Evolutionary conservation across 2,797 vertebrate genomes (phyloP), one percentile per base, ranked within the genome.

Genomic region (Meda fulgida): DNA sequence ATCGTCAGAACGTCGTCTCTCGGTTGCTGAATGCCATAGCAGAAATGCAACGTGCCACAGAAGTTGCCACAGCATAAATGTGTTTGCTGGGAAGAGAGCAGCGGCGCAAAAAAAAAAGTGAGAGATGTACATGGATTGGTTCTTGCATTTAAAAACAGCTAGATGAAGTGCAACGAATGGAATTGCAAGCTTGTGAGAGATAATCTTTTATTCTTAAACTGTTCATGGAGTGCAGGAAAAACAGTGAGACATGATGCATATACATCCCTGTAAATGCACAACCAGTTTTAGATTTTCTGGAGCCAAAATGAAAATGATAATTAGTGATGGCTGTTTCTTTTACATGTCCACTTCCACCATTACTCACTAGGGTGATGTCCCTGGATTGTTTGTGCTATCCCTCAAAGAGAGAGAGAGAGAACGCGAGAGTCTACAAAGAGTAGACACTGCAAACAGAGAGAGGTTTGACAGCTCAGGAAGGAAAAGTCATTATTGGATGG

Each of bases 401-500:
- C 29, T 19, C 26, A 73, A 51, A 21, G 40, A 9, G n/a, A 29
- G 69, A 23, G 34, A 21, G 21, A 55, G 53, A 58, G 53, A 26
- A 3, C n/a, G 55, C 26, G 23, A 60, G 23, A 60, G 26, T 14
- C 60, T 65, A 7, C 60, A 55, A 73, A 60, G n/a, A 60, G 80
- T 43, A 72, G 80, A 70, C 53, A 31, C 58, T 66, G 60, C 72
- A 36, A 75, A 83, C 31, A 38, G 18, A 78, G n/a, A 63, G 18
- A 31, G 16, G n/a, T 36, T 82, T 73, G 70, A 84, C 73, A 78
- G 72, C 23, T 77, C 31, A 38, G 16, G 46, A 67, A 26, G 9
- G 29, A 75, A 7, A 84, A 84, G 72, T 84, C 65, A 60, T 67
- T 72, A 81, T 38, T 58, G 48, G 34, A 55, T 69, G 75, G 67